These are phyloP conservation scores for Beris chalybata DNA, from an alignment of 2,888 invertebrate species.

Conservation along the genomic window DNA sequence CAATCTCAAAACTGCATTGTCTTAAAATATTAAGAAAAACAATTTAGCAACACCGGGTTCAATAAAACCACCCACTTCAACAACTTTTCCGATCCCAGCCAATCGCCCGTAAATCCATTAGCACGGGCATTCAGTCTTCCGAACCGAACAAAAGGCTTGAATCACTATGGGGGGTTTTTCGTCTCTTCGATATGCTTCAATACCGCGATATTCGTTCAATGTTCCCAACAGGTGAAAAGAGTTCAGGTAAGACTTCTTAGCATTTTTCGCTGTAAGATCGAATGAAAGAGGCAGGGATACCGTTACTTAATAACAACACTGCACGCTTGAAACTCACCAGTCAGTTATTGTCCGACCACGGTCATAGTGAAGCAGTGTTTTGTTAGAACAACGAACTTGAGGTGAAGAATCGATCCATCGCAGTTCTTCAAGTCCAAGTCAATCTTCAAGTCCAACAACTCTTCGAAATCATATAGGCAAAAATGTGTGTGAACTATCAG, in stretches of 20 bases:
- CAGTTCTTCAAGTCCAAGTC: too few relatives aligned
- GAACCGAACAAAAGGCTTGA: not conserved
- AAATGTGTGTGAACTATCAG: slow-evolving; percentile 30
- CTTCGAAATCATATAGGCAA: not conserved
- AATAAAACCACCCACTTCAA: too few relatives aligned
- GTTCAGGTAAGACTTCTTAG: too few relatives aligned
- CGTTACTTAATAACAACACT: slow-evolving; percentile 34
- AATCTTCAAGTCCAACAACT: slow-evolving; percentile 23
- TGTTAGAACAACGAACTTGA: not conserved
- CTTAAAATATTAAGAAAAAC: too few relatives aligned
- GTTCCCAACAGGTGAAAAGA: too few relatives aligned
- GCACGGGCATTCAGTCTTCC: not conserved
- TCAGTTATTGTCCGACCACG: slow-evolving; percentile 16
- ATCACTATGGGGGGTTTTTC: not conserved
- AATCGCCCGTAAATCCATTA: not conserved
- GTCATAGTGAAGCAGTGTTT: not conserved
- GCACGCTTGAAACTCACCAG: slow-evolving; percentile 11
- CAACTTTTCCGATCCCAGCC: too few relatives aligned
- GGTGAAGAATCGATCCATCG: not conserved
- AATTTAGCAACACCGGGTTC: too few relatives aligned
- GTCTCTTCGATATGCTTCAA: not conserved
- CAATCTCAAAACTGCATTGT: too few relatives aligned
- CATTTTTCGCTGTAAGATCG: not conserved
- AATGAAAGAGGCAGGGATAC: slow-evolving; percentile 32
- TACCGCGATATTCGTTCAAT: not conserved